A percentile compares a stretch with the other conserved stretches of the same genome.
phyloP scores from a whole-genome alignment of 2,113 vertebrate genomes.

The Cyanoliseus patagonus region DNA sequence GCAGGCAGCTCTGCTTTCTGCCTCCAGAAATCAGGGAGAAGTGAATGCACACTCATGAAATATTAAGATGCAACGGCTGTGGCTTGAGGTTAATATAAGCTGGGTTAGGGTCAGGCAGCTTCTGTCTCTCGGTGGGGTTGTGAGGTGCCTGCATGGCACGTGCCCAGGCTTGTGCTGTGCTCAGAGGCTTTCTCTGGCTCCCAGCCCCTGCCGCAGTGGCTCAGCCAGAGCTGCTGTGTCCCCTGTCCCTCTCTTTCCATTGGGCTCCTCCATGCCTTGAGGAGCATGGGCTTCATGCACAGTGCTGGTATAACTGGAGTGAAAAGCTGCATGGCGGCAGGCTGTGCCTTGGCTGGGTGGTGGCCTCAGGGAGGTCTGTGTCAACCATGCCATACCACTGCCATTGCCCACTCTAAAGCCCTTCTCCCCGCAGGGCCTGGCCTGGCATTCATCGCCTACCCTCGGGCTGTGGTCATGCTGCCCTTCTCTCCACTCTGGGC shows the following conservation, averaged over 20 bases:
- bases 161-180: neutral
- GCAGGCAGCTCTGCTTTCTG: neutral
- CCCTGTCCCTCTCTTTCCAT: neutral
- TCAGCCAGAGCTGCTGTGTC: neutral
- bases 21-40: neutral
- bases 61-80: too few relatives aligned
- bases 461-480: conserved; percentile 96
- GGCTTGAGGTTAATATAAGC: neutral
- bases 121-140: neutral
- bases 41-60: neutral
- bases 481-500: conserved; percentile 95
- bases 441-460: conserved; percentile 96
- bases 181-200: neutral
- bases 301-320: rapidly evolving
- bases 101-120: neutral
- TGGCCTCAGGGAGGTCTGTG: neutral
- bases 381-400: neutral
- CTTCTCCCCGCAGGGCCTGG: conserved; percentile 84
- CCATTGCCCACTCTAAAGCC: neutral
- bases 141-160: neutral
- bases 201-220: rapidly evolving
- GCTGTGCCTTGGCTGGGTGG: neutral
- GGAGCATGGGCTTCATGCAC: neutral
- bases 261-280: neutral
- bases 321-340: neutral